Evolutionary conservation across 2,113 vertebrate species (phyloP).

Genomic region (Oryzias melastigma): DNA sequence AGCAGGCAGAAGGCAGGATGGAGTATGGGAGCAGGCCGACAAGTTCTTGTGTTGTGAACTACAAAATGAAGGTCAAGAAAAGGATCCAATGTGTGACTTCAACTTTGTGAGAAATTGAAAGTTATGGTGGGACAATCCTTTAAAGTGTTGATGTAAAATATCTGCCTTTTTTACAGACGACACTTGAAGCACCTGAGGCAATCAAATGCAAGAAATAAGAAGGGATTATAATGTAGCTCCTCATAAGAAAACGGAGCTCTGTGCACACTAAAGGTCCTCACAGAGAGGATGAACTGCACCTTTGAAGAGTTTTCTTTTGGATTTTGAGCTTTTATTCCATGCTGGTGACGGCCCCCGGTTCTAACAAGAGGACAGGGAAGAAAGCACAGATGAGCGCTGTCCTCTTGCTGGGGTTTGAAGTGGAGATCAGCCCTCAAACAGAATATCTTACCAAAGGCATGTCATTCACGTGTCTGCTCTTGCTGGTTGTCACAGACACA

Average conservation of each 20-base stretch:
- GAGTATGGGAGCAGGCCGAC: conserved; percentile 48
- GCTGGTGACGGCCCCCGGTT: conserved; percentile 36
- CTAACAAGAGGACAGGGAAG: conserved; percentile 31
- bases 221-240: conserved; percentile 17
- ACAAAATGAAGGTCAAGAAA: conserved; percentile 59
- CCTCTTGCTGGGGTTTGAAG: conserved; percentile 63
- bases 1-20: conserved; percentile 51
- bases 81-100: neutral
- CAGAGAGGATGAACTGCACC: conserved; percentile 31
- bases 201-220: conserved; percentile 43
- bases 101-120: conserved; percentile 5
- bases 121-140: conserved; percentile 30
- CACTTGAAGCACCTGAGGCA: conserved; percentile 60
- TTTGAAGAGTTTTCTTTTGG: conserved; percentile 66
- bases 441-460: conserved; percentile 63
- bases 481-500: conserved; percentile 36
- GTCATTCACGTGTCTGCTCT: conserved; percentile 61
- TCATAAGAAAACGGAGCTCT: conserved; percentile 24
- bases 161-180: conserved; percentile 32
- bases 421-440: conserved; percentile 70
- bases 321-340: conserved; percentile 41
- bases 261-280: conserved; percentile 39
- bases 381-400: conserved; percentile 52
- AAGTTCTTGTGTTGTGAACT: conserved; percentile 50
- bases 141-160: conserved; percentile 26